These are phyloP conservation scores for Andrena cerasifolii DNA, from an alignment of 1,140 invertebrate genomes.

Conservation along the genomic window DNA sequence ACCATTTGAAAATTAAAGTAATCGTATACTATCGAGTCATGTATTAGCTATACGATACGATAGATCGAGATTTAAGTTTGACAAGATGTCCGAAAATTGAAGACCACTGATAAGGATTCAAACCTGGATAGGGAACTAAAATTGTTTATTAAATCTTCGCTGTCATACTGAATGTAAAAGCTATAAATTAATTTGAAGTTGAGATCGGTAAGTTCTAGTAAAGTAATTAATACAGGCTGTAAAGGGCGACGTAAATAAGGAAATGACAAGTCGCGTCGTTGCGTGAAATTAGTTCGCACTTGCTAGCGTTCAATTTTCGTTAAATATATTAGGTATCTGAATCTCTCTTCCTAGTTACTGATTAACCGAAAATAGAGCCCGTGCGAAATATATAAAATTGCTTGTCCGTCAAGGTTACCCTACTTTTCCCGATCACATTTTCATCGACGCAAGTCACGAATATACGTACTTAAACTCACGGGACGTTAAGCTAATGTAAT, in stretches of 20 bases:
- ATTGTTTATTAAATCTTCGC: conserved; percentile 20
- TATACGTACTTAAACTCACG: neutral
- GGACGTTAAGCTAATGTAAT: neutral
- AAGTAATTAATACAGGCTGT: neutral
- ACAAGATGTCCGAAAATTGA: conserved; percentile 60
- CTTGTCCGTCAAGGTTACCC: conserved; percentile 16
- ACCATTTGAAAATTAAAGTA: too few relatives aligned
- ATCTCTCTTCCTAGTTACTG: neutral
- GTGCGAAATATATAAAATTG: neutral
- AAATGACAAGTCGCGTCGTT: neutral
- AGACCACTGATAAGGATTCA: conserved; percentile 41
- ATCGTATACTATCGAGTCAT: conserved; percentile 17
- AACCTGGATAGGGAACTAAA: conserved; percentile 4
- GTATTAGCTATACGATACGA: conserved; percentile 13
- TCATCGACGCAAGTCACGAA: neutral
- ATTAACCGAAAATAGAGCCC: neutral
- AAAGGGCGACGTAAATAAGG: neutral
- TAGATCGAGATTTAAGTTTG: conserved; percentile 43
- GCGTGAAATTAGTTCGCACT: neutral
- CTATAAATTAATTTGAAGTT: neutral
- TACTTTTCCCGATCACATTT: neutral
- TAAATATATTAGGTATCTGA: neutral
- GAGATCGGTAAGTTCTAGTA: conserved; percentile 3
- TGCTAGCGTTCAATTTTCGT: neutral
- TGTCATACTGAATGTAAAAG: neutral